Percentiles rank a stretch among this genome's conserved stretches.
Conservation (phyloP, 2,113 vertebrate species). For the Xenopus borealis region DNA sequence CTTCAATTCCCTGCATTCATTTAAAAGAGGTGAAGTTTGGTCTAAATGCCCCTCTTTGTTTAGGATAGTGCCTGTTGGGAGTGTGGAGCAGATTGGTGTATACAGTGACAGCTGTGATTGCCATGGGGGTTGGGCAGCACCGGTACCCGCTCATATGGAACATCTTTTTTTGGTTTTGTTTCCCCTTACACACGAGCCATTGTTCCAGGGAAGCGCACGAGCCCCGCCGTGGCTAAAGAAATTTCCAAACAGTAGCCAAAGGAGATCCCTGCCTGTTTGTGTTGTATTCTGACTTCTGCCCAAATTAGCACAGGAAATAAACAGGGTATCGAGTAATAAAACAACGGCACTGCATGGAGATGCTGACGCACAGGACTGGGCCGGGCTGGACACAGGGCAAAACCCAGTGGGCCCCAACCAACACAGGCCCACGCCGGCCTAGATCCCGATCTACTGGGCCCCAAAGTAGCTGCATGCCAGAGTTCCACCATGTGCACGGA, state of each 20-base stretch:
- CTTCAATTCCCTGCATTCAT: background rate
- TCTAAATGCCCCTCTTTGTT: conserved; percentile 45
- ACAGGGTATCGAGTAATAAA: background rate
- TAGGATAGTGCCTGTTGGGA: background rate
- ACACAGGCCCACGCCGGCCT: too few species aligned
- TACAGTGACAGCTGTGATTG: conserved; percentile 32
- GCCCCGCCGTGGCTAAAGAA: background rate
- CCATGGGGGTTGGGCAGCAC: background rate
- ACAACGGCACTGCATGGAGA: too few species aligned
- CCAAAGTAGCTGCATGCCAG: too few species aligned
- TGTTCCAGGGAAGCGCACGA: conserved; percentile 5
- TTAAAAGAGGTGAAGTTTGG: background rate
- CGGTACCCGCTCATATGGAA: conserved; percentile 27
- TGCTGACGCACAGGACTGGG: too few species aligned
- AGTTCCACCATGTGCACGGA: too few species aligned
- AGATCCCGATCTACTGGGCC: too few species aligned
- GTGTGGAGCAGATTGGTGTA: conserved; percentile 30
- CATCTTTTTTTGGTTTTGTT: conserved; percentile 13
- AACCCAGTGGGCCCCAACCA: too few species aligned
- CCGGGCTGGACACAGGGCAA: too few species aligned
- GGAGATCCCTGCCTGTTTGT: background rate
- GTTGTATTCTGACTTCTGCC: too few species aligned
- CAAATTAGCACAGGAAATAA: background rate
- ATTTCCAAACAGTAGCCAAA: background rate
- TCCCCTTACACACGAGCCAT: conserved; percentile 27